These are phyloP conservation scores for Tachina grossa DNA, from an alignment of 2,888 invertebrate genomes.

Conservation along the genomic window DNA sequence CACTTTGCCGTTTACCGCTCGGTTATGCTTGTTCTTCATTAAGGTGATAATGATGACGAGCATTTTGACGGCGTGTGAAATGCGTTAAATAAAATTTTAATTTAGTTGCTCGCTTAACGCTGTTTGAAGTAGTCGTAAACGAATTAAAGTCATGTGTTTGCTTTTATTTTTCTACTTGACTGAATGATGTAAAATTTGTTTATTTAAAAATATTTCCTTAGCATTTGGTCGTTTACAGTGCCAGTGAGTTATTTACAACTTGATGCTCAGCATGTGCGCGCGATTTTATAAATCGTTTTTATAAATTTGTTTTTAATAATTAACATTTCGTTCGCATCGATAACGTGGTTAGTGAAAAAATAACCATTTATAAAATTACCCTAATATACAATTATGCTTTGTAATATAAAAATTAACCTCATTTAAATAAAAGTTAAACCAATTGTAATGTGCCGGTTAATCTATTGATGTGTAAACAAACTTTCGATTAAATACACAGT, in stretches of 20 bases:
- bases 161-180: neutral
- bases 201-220: neutral
- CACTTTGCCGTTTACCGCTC: neutral
- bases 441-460: no score
- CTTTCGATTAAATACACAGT: neutral
- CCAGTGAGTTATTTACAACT: neutral
- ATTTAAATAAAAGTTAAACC: no score
- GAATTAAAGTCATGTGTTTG: slow-evolving; percentile 6
- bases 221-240: neutral
- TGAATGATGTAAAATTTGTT: neutral
- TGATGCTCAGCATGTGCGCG: no score
- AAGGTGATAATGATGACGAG: slow-evolving; percentile 46
- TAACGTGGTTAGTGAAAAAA: no score
- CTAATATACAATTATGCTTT: no score
- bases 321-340: no score
- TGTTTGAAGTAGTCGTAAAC: slow-evolving; percentile 43
- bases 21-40: slow-evolving; percentile 17
- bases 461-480: neutral
- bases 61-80: slow-evolving; percentile 42
- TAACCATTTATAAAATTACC: no score
- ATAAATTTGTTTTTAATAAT: no score
- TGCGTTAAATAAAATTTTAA: slow-evolving; percentile 58
- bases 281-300: no score
- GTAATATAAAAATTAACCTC: no score
- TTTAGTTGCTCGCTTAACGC: slow-evolving; percentile 57